Evolutionary conservation across 2,113 vertebrate genomes (phyloP), one percentile per base, ranked within the genome.

Genomic region (Hydrochoerus hydrochaeris): DNA sequence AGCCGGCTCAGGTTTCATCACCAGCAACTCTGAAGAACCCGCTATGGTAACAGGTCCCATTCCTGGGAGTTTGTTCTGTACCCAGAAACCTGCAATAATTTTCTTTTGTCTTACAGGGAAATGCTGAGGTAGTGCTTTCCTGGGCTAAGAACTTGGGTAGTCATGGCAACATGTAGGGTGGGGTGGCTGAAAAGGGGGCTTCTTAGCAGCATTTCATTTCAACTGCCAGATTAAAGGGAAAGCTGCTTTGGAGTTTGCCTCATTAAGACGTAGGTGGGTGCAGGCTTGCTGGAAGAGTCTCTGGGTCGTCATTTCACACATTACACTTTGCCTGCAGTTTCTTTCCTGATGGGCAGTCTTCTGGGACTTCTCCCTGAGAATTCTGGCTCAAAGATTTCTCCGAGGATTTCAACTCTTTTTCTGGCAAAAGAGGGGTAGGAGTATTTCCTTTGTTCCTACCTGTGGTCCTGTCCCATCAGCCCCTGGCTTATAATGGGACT

Each of bases 91-190:
- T 94, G 95, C 88, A 95, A 69, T 90, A 88, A 88, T 95, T 98
- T 97, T 92, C 96, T 97, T 98, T 97, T 97, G 95, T 97, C 95
- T 95, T 83, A 91, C 54, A 89, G 75, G 73, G 86, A 98, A 97
- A 75, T 96, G 95, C 96, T 96, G 96, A 98, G 97, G 88, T 95
- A 78, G 96, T 96, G 88, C 87, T 97, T 98, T 95, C 94, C 90
- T 89, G 90, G 93, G 88, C 89, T 94, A 77, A 96, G 98, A 97
- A 97, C 88, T 96, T 85, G 86, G 85, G 98, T 98, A 75, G 97
- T 97, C 97, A 98, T 98, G 98, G 98, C 97, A 99, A 99, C 98
- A 52, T 87, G 65, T 84, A 58, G 94, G 95, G 96, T 82, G 75
- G 96, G 94, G 96, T 80, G 95, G 73, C 12, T n/a, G 54, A 54